Percentiles rank a stretch among this genome's conserved stretches.
phyloP scores from a whole-genome alignment of 2,797 vertebrate genomes.

The Adelosebastes latens region DNA sequence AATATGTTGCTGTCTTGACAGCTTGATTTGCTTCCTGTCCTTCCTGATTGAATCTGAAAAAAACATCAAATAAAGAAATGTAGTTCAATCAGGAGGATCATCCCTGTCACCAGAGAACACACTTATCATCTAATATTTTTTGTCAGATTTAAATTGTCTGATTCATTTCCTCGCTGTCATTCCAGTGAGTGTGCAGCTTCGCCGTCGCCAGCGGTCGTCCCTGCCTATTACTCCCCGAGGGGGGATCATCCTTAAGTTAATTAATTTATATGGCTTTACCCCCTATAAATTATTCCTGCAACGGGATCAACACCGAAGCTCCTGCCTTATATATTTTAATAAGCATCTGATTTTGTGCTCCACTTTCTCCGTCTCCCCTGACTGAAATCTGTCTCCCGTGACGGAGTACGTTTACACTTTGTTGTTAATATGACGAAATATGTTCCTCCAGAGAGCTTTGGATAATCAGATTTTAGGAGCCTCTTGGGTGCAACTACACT shows the following conservation, averaged over 20 bases:
- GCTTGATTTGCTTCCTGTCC: not conserved
- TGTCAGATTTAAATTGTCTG: no score
- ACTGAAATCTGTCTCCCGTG: not conserved
- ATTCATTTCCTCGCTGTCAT: not conserved
- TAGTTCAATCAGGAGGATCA: not conserved
- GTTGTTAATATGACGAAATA: constrained; percentile 29
- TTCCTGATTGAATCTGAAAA: constrained; percentile 1
- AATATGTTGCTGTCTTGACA: not conserved
- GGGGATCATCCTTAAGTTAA: constrained; percentile 7
- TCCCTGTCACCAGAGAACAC: not conserved
- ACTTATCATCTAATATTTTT: not conserved
- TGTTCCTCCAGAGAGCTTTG: not conserved
- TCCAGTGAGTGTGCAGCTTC: not conserved
- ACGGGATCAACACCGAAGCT: not conserved
- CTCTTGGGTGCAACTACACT: not conserved
- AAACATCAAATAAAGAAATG: not conserved
- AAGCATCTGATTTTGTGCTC: constrained; percentile 28
- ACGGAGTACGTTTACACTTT: constrained; percentile 15
- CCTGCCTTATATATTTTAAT: constrained; percentile 22
- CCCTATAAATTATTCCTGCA: constrained; percentile 38
- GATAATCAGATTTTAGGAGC: not conserved
- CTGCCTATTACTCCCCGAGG: not conserved
- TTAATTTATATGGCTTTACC: constrained; percentile 29
- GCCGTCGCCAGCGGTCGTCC: not conserved
- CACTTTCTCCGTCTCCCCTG: not conserved